Base-by-base conservation (phyloP, 2,888 invertebrate genomes). In the Atrina japonica region DNA sequence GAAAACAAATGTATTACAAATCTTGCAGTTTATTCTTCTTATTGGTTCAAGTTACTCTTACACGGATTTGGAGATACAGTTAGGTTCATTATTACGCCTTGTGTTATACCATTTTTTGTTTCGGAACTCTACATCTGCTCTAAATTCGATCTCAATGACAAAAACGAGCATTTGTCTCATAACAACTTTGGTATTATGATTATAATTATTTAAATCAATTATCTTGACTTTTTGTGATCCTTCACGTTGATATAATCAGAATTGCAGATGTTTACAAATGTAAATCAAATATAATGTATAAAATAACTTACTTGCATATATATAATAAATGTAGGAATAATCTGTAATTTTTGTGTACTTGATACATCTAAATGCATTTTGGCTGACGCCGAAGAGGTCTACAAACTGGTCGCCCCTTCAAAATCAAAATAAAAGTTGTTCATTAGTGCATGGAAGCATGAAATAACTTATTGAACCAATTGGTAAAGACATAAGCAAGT, bases 361-460 rank as follows among this genome's bases (percentile, higher is more conserved):
- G 18, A 70, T 55, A 55, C 70, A 70, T 49, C 59, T 53, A 49
- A 66, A 70, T 14, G 70, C 70, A 25, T 70, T 61, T 18, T 70
- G 66, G 21, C 47, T 45, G 27, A 41, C 45, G 25, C 60, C 53
- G 23, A 61, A 70, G 27, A 70, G 52, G 21, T 66, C 27, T 1
- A 70, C 61, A 11, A 30, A 49, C 21, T 53, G 30, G 25, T 70
- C 61, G 18, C 70, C 70, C 16, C 70, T 70, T 29, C 11, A 61
- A 68, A 16, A n/a, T 2, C 25, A n/a, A 3, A n/a, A 59, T 25
- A 45, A 18, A 29, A 14, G 14, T 21, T 16, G 23, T 5, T n/a
- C 16, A 18, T 43, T 3, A 2, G 27, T 21, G n/a, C n/a, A n/a
- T n/a, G n/a, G n/a, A n/a, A n/a, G n/a, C n/a, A n/a, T n/a, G n/a